Percentiles rank a stretch among this genome's conserved stretches.
Evolutionary conservation across 2,888 invertebrate species (phyloP).

Genomic region (Tenthredo amoena): DNA sequence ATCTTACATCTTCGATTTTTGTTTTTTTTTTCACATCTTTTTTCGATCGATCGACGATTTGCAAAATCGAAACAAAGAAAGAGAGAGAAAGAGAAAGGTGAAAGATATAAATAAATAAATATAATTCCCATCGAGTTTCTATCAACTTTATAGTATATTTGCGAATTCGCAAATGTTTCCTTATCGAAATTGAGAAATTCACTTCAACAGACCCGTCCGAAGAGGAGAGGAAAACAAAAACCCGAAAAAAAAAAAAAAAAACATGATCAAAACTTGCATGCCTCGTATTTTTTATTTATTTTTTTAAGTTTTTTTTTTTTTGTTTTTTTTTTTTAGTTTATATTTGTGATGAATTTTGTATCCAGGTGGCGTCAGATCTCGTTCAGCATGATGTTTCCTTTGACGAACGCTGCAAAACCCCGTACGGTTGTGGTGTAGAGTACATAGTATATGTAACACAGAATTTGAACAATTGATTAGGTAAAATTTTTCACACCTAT

Average conservation of each 20-base stretch:
- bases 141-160: too few relatives aligned
- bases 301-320: background rate
- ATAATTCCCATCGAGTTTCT: too few relatives aligned
- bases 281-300: background rate
- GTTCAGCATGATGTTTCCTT: conserved; percentile 51
- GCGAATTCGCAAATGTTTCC: too few relatives aligned
- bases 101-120: too few relatives aligned
- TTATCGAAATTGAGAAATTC: too few relatives aligned
- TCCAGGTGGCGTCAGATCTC: conserved; percentile 53
- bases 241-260: background rate
- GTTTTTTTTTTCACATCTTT: too few relatives aligned
- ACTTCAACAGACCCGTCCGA: too few relatives aligned
- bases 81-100: too few relatives aligned
- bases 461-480: conserved; percentile 33
- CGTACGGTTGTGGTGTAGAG: conserved; percentile 43
- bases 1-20: too few relatives aligned
- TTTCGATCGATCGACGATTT: too few relatives aligned
- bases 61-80: too few relatives aligned
- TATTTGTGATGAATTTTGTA: conserved; percentile 29
- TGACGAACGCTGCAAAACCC: conserved; percentile 43
- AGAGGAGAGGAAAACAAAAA: too few relatives aligned
- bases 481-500: conserved; percentile 19
- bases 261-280: background rate
- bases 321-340: background rate
- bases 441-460: conserved; percentile 4